These are phyloP conservation scores for Dipus sagitta DNA, from an alignment of 2,797 vertebrate species.

Conservation along the genomic window DNA sequence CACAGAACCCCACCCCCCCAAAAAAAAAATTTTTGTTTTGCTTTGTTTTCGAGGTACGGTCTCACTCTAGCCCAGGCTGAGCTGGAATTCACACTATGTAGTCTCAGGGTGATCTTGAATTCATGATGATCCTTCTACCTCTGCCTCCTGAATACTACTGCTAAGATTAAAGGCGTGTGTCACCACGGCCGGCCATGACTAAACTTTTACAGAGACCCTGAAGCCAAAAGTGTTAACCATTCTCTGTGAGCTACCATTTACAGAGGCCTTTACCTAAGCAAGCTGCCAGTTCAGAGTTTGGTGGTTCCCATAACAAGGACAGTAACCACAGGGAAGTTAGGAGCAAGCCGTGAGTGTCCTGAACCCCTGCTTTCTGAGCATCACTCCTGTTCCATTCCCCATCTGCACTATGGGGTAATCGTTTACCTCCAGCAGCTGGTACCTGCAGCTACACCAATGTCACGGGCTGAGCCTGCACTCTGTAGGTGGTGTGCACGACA, in stretches of 20 bases:
- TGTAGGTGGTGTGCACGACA: not conserved
- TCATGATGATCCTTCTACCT: too few relatives aligned
- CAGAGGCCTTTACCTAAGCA: not conserved
- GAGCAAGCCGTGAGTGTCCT: not conserved
- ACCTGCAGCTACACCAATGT: not conserved
- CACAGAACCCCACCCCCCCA: too few relatives aligned
- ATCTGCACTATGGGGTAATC: not conserved
- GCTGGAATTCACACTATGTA: too few relatives aligned
- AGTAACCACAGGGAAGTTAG: not conserved
- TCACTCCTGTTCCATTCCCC: not conserved
- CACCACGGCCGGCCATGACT: not conserved
- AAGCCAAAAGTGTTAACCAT: not conserved
- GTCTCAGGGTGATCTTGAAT: too few relatives aligned
- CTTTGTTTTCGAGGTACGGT: too few relatives aligned
- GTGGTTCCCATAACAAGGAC: not conserved
- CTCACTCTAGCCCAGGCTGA: too few relatives aligned
- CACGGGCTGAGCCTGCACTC: not conserved
- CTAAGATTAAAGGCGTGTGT: too few relatives aligned
- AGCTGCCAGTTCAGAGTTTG: too few relatives aligned
- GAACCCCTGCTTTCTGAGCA: not conserved
- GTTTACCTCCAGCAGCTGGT: not conserved
- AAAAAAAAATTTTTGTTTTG: too few relatives aligned
- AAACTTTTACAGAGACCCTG: not conserved
- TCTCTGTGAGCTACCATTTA: not conserved
- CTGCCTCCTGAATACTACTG: too few relatives aligned